Base-by-base conservation (phyloP, 1,140 invertebrate genomes). In the Cotesia chilonis region DNA sequence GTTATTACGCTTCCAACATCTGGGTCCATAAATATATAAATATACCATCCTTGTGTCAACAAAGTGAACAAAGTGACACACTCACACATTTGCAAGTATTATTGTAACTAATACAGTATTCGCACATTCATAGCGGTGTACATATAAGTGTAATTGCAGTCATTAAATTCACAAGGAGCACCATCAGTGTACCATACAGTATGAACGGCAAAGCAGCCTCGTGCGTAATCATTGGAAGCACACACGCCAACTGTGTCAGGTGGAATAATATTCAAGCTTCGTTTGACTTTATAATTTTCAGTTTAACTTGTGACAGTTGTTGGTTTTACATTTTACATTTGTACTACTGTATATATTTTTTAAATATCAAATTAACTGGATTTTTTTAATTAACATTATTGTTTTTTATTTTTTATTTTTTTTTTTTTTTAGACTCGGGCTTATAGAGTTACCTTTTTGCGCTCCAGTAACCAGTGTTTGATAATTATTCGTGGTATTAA, bases 241-340 rank as follows among this genome's bases (percentile, higher is more conserved):
- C 64, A 74, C 68, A 41, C 54, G 73, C 4, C 61, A 12, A 35
- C 57, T 67, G 65, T 55, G 66, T 74, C 67, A 65, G 4, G 68
- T 35, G 51, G 41, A 67, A 69, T 69, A 71, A 74, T 70, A 68
- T 69, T 74, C 68, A 74, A 65, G 69, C 70, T 74, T 74, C 73
- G 73, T 74, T 74, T 74, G 73, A 74, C 73, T 74, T 74, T 74
- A 37, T 74, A 74, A 74, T 74, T 74, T 74, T 70, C 63, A 41
- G 64, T 63, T 55, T 60, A 69, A 74, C 68, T 61, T 63, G 66
- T 65, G 41, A 66, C 51, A 60, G 59, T 54, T 59, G 52, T 47
- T 67, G 36, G 36, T 36, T 63, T 28, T 68, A 60, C 60, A 68
- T 36, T 63, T 28, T 68, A 60, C 67, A 68, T 69, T 36, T 59